A percentile compares a stretch with the other conserved stretches of the same genome.
phyloP scores from a whole-genome alignment of 2,113 vertebrate genomes.

The Ctenodactylus gundi region DNA sequence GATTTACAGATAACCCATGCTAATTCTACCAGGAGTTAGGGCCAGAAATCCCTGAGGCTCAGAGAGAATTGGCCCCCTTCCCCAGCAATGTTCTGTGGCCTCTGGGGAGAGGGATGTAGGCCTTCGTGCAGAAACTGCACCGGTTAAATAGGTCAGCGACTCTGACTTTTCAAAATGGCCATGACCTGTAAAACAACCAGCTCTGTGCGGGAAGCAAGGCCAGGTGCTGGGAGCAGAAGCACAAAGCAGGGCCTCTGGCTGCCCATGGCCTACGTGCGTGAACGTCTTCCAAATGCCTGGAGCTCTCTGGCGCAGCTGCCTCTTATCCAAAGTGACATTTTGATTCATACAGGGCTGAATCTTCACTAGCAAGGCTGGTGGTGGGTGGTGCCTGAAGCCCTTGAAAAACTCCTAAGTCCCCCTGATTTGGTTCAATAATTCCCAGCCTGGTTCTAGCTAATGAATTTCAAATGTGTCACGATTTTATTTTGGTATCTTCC shows the following conservation, averaged over 20 bases:
- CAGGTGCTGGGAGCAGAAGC: neutral
- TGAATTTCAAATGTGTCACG: neutral
- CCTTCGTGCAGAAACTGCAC: neutral
- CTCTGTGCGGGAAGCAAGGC: neutral
- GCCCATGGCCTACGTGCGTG: neutral
- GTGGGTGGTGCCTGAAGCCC: neutral
- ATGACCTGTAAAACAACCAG: slow-evolving; percentile 27
- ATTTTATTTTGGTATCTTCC: neutral
- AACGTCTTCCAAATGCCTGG: neutral
- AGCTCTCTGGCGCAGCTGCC: neutral
- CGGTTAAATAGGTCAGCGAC: slow-evolving; percentile 19
- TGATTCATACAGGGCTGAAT: neutral
- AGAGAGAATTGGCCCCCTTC: neutral
- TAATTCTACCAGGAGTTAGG: slow-evolving; percentile 40
- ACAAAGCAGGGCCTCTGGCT: neutral
- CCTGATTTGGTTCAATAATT: neutral
- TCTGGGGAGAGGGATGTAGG: neutral
- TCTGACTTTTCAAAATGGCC: neutral
- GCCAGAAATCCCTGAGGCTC: neutral
- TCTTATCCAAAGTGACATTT: neutral
- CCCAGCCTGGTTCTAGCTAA: neutral
- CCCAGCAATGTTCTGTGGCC: neutral
- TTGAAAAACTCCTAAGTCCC: neutral
- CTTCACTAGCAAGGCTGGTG: neutral
- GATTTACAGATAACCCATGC: slow-evolving; percentile 62